phyloP scores from a whole-genome alignment of 2,888 invertebrate species.

The Caenorhabditis macrosperma region DNA sequence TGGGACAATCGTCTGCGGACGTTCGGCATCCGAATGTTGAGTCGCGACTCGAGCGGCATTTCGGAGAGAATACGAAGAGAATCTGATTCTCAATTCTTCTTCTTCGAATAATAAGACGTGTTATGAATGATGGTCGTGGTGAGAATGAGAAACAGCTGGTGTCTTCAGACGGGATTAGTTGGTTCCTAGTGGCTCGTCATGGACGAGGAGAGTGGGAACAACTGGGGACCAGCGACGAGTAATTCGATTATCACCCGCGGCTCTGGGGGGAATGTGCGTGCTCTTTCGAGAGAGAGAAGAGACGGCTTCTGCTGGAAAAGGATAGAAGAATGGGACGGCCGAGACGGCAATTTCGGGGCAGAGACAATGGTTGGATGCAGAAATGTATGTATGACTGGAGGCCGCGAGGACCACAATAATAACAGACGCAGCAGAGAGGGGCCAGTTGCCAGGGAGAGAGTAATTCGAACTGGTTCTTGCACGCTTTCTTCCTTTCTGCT shows the following conservation, averaged over 20 bases:
- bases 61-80: constrained; percentile 1
- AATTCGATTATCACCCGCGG: constrained; percentile 50
- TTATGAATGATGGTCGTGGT: constrained; percentile 31
- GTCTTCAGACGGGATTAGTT: constrained; percentile 23
- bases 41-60: constrained; percentile 51
- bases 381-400: constrained; percentile 12
- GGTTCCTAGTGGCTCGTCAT: not conserved
- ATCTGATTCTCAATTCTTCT: not conserved
- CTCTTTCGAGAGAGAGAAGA: constrained; percentile 21
- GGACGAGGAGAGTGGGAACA: constrained; percentile 5
- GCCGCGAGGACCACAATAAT: constrained; percentile 26
- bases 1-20: constrained; percentile 55
- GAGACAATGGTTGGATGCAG: constrained; percentile 34
- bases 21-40: constrained; percentile 58
- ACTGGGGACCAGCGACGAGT: constrained; percentile 14
- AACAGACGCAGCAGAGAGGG: constrained; percentile 32
- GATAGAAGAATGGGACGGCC: constrained; percentile 6
- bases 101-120: constrained; percentile 4
- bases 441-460: constrained; percentile 37
- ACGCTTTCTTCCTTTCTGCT: not conserved
- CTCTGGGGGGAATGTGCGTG: not conserved
- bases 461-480: constrained; percentile 37
- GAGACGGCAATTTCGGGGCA: constrained; percentile 25
- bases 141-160: constrained; percentile 43
- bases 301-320: constrained; percentile 20